A percentile compares a stretch with the other conserved stretches of the same genome.
phyloP scores from a whole-genome alignment of 1,140 invertebrate genomes.

The Drosophila orena region DNA sequence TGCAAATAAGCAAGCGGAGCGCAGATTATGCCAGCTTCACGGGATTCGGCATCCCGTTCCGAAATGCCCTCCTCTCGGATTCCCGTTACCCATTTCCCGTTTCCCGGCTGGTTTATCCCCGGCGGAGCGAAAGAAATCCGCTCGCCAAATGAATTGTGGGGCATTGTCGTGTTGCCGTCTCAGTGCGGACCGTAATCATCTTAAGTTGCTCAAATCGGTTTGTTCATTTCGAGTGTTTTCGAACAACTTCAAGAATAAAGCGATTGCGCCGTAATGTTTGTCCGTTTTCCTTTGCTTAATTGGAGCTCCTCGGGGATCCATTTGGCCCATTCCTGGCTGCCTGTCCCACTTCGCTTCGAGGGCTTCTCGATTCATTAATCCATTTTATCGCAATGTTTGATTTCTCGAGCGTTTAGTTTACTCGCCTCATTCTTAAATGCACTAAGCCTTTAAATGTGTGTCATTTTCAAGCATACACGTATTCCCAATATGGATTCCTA shows the following conservation, averaged over 20 bases:
- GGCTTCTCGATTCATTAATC: conserved; percentile 19
- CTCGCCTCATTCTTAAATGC: neutral
- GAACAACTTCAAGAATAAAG: conserved; percentile 48
- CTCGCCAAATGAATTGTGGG: conserved; percentile 76
- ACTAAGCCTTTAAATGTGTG: neutral
- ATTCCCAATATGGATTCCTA: no score
- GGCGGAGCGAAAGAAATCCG: conserved; percentile 60
- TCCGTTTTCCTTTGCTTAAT: conserved; percentile 44
- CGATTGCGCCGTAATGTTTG: conserved; percentile 40
- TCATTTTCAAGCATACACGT: neutral
- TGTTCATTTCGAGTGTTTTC: conserved; percentile 68
- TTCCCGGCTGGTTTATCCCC: conserved; percentile 11
- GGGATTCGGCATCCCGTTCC: conserved; percentile 41
- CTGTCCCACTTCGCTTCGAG: conserved; percentile 1
- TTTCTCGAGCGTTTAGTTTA: neutral
- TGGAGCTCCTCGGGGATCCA: conserved; percentile 40
- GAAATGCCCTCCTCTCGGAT: conserved; percentile 7
- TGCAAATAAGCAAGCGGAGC: conserved; percentile 79
- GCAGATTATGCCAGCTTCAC: conserved; percentile 82
- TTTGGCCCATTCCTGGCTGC: conserved; percentile 11
- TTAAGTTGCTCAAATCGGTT: conserved; percentile 81
- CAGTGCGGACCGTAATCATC: conserved; percentile 63
- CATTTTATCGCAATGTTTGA: conserved; percentile 26
- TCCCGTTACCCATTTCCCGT: conserved; percentile 17
- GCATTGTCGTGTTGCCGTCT: conserved; percentile 53